These are phyloP conservation scores for Hypotaenidia okinawae DNA, from an alignment of 2,797 vertebrate species.

Conservation along the genomic window DNA sequence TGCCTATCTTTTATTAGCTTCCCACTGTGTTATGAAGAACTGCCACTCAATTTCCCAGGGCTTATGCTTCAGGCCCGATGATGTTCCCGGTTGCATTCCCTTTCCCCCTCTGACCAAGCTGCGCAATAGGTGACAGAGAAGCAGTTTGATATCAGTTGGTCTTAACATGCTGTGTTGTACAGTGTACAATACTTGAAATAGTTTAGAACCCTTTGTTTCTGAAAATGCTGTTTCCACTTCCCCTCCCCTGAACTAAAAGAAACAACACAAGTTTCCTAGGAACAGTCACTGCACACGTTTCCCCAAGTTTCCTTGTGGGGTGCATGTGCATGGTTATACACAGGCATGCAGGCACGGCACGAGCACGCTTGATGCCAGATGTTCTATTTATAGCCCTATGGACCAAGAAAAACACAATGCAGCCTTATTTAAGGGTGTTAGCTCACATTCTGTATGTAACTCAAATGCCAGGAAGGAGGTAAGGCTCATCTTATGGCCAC, in stretches of 20 bases:
- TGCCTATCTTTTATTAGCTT: not conserved
- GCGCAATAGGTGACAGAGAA: not conserved
- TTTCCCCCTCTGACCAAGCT: not conserved
- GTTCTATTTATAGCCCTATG: not conserved
- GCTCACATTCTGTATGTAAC: not conserved
- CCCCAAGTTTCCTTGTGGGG: no score
- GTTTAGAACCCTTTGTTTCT: not conserved
- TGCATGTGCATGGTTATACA: fast-evolving
- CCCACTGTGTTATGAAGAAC: not conserved
- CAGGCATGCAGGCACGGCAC: fast-evolving
- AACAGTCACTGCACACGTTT: not conserved
- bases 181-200: not conserved
- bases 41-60: not conserved
- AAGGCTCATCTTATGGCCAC: not conserved
- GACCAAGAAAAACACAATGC: not conserved
- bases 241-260: not conserved
- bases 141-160: not conserved
- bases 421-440: not conserved
- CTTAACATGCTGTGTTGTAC: not conserved
- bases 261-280: not conserved
- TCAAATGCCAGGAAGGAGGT: not conserved
- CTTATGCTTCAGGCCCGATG: fast-evolving
- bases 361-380: fast-evolving
- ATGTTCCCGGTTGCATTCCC: not conserved
- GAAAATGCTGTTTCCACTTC: not conserved